phyloP scores from a whole-genome alignment of 2,888 invertebrate genomes.

The Cosmorhoe ocellata region DNA sequence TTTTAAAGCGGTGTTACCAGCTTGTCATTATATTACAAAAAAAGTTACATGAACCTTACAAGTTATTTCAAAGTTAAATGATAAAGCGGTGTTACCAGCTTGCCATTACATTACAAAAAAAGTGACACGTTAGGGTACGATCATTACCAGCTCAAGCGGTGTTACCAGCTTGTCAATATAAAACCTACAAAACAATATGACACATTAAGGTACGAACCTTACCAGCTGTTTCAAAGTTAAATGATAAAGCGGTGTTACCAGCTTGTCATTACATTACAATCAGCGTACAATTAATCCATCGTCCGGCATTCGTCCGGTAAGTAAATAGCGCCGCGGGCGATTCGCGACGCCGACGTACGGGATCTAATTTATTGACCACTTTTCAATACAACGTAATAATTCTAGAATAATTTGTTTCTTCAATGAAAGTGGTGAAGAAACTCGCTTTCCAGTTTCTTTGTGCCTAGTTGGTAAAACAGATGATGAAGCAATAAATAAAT shows the following conservation, averaged over 20 bases:
- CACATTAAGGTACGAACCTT: too few relatives aligned
- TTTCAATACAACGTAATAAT: conserved; percentile 27
- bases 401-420: conserved; percentile 14
- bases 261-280: conserved; percentile 68
- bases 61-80: conserved; percentile 24
- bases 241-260: conserved; percentile 36
- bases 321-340: conserved; percentile 54
- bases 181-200: too few relatives aligned
- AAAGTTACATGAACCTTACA: too few relatives aligned
- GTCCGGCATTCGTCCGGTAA: conserved; percentile 43
- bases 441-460: too few relatives aligned
- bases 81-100: conserved; percentile 41
- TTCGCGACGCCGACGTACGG: conserved; percentile 21
- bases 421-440: conserved; percentile 17
- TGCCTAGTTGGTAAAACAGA: too few relatives aligned
- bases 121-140: too few relatives aligned
- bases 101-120: conserved; percentile 69
- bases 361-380: conserved; percentile 30
- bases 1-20: too few relatives aligned
- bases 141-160: too few relatives aligned
- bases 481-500: too few relatives aligned
- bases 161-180: too few relatives aligned
- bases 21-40: too few relatives aligned
- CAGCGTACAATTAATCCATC: conserved; percentile 70
- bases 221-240: conserved; percentile 21